Percentiles rank a stretch among this genome's conserved stretches.
Evolutionary conservation across 2,888 invertebrate species (phyloP).

Genomic region (Macropis europaea): DNA sequence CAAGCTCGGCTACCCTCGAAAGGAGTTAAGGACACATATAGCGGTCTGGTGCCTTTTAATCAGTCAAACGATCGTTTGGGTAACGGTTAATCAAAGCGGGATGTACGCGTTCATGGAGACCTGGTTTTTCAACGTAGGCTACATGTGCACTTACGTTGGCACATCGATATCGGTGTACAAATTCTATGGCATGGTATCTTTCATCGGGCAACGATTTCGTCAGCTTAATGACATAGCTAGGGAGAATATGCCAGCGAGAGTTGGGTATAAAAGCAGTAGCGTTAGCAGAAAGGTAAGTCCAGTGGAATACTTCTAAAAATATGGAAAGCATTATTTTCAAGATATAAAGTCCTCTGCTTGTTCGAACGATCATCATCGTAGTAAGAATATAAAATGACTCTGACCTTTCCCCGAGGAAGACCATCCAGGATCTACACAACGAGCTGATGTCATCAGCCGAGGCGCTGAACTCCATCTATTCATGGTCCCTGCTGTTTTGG

Average conservation of each 20-base stretch:
- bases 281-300: slow-evolving; percentile 44
- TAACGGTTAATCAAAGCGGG: slow-evolving; percentile 63
- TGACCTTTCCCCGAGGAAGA: slow-evolving; percentile 52
- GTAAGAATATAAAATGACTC: not conserved
- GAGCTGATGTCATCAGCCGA: slow-evolving; percentile 69
- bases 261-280: not conserved
- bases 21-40: slow-evolving; percentile 51
- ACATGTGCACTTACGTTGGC: slow-evolving; percentile 69
- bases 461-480: slow-evolving; percentile 63
- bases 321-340: no score
- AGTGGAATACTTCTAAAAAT: no score
- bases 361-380: no score
- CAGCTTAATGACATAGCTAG: slow-evolving; percentile 68
- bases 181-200: slow-evolving; percentile 64
- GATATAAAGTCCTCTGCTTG: no score
- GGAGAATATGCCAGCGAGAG: slow-evolving; percentile 46
- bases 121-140: slow-evolving; percentile 66
- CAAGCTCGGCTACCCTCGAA: slow-evolving; percentile 64
- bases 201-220: slow-evolving; percentile 72
- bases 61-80: slow-evolving; percentile 58
- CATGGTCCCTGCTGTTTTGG: slow-evolving; percentile 71
- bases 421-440: slow-evolving; percentile 68
- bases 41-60: slow-evolving; percentile 58
- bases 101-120: slow-evolving; percentile 68
- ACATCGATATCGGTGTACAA: slow-evolving; percentile 65